phyloP scores from a whole-genome alignment of 35 echinoderm and acorn worm genomes.

The Chiridota heheva region DNA sequence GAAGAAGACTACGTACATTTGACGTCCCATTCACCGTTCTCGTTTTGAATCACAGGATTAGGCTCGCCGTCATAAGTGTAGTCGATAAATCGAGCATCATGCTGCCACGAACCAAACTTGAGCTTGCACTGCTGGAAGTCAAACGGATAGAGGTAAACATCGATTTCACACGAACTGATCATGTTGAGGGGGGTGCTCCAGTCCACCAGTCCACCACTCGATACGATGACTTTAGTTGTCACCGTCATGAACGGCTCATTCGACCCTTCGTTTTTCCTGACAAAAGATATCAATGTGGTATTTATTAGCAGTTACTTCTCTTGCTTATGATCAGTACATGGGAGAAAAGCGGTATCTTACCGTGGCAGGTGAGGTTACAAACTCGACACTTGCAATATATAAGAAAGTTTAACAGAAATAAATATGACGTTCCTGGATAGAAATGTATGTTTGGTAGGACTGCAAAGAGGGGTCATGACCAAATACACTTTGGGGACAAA shows the following conservation, averaged over 20 bases:
- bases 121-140: conserved; percentile 78
- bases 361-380: neutral
- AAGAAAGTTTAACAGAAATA: neutral
- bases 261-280: conserved; percentile 39
- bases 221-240: conserved; percentile 73
- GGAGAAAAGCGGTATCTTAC: neutral
- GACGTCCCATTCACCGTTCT: conserved; percentile 98
- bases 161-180: conserved; percentile 73
- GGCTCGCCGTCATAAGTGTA: conserved; percentile 23
- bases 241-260: conserved; percentile 88
- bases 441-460: no score
- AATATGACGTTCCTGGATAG: neutral
- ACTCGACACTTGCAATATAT: neutral
- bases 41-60: conserved; percentile 40
- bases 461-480: no score
- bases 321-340: neutral
- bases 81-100: conserved; percentile 81
- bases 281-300: neutral
- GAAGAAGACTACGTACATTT: conserved; percentile 66
- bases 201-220: conserved; percentile 56
- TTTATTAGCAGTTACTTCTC: neutral
- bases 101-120: conserved; percentile 96
- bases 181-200: conserved; percentile 95
- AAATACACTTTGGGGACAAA: no score
- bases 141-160: conserved; percentile 89